Evolutionary conservation across 1,140 invertebrate species (phyloP), one percentile per base, ranked within the genome.

Genomic region (Magallana ariakensis): DNA sequence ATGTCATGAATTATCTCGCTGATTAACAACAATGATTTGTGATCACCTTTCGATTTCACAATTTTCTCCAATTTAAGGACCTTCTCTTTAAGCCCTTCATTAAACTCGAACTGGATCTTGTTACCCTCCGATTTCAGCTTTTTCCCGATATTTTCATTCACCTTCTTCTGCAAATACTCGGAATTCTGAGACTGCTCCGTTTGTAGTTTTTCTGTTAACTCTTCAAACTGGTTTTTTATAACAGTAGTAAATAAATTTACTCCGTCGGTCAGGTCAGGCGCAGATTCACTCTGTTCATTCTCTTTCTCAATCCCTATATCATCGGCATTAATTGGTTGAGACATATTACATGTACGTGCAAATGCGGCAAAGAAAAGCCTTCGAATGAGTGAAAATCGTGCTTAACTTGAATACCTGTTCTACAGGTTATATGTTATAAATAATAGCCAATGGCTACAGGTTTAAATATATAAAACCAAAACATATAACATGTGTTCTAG

Each of bases 101-200:
- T 83, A 56, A 83, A 83, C 16, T 55, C 19, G 54, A n/a, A 83
- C 19, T 83, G 81, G 19, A 83, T 83, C 22, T 13, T 55, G 19
- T 83, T 83, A 19, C 81, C 81, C 26, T 57, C 81, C 53, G 16
- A 19, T 55, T 58, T n/a, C 3, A 83, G 55, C 8, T 83, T 83
- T 57, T 19, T 83, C 54, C 11, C 16, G 16, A 16, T 83, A n/a
- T 80, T 80, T 80, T 57, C 81, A 4, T 83, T 83, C 54, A 83
- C 33, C 22, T 83, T 83, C n/a, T 82, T 82, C 4, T 53, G 54
- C 15, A 80, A 26, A 33, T n/a, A 19, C 13, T 80, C 16, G 3
- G 75, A n/a, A 80, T 33, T 16, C 13, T 13, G 26, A 13, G 9
- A 19, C 56, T 83, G 81, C 54, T 83, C 81, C 2, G 53, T 56